Conservation (phyloP, 2,888 invertebrate genomes). For the Cremastobaeus sp. region DNA sequence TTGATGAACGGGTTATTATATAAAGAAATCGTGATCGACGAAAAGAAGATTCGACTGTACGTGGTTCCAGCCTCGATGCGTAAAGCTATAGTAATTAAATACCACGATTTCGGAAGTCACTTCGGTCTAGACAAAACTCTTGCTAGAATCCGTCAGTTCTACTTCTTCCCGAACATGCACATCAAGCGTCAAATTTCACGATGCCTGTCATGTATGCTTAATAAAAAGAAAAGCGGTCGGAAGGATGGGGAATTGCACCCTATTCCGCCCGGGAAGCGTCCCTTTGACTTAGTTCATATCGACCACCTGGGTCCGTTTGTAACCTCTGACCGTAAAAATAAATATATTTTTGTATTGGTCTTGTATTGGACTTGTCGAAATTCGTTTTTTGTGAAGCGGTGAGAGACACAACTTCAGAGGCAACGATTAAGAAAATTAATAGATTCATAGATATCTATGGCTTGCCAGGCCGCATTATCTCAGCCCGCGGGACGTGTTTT, state of each 20-base stretch:
- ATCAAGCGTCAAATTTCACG: background rate
- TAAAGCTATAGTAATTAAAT: background rate
- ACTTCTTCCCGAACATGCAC: background rate
- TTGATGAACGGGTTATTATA: background rate
- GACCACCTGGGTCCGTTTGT: too few relatives aligned
- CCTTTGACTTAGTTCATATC: background rate
- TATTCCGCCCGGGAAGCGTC: background rate
- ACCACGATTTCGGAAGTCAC: constrained; percentile 58
- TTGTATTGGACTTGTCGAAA: too few relatives aligned
- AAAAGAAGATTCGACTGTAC: background rate
- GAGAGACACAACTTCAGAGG: too few relatives aligned
- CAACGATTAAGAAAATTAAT: too few relatives aligned
- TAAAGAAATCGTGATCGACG: background rate
- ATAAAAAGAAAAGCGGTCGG: background rate
- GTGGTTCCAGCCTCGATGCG: background rate
- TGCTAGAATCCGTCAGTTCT: background rate
- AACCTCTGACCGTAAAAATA: too few relatives aligned
- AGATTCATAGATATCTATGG: too few relatives aligned
- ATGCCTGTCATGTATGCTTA: background rate
- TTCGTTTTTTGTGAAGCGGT: too few relatives aligned
- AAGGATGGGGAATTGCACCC: background rate
- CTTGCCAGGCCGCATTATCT: too few relatives aligned
- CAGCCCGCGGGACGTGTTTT: too few relatives aligned
- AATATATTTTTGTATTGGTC: too few relatives aligned
- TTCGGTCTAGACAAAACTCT: constrained; percentile 58